Base-by-base conservation (phyloP, 1,140 invertebrate species). In the Tribolium madens region DNA sequence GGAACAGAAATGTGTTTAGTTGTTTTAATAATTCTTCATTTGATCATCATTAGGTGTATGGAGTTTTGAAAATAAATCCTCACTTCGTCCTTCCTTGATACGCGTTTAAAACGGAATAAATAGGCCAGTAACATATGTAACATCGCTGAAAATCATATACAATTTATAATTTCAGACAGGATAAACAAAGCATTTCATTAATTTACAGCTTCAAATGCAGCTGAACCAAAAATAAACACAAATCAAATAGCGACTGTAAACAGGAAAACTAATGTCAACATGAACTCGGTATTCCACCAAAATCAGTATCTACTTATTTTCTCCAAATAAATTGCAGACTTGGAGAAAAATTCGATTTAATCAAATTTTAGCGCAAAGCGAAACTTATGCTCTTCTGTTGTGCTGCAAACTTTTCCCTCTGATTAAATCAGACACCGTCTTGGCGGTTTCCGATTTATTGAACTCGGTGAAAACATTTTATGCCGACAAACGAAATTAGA, bases 81-180 rank as follows among this genome's bases (percentile, higher is more conserved):
- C 26, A 14, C 4, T 31, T 26, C 21, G 57, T 12, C 26, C 57
- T n/a, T 33, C 10, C 26, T 10, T 33, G 57, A 64, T 64, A 5
- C 57, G 13, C 26, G 12, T 31, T 64, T 64, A 64, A 64, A 64
- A 10, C 57, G 57, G 14, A 31, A 64, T 64, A 64, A 64, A 64
- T 64, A 31, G 57, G 57, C 57, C 57, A 64, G 57, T 64, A 64
- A 64, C 70, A 72, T 72, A 72, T 72, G 46, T 71, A 71, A 71
- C 68, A 71, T 71, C 26, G 42, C 14, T 50, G 70, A 52, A 72
- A 72, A 72, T 72, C 70, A 72, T 72, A 71, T 71, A 72, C 70
- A 72, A 72, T 72, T 72, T 72, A 72, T 72, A 72, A 72, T 72
- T 72, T 72, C 70, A 72, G 70, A 72, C 70, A 72, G 70, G 70